Evolutionary conservation across 2,797 vertebrate species (phyloP).

Genomic region (Enteromius unitaeniatus): DNA sequence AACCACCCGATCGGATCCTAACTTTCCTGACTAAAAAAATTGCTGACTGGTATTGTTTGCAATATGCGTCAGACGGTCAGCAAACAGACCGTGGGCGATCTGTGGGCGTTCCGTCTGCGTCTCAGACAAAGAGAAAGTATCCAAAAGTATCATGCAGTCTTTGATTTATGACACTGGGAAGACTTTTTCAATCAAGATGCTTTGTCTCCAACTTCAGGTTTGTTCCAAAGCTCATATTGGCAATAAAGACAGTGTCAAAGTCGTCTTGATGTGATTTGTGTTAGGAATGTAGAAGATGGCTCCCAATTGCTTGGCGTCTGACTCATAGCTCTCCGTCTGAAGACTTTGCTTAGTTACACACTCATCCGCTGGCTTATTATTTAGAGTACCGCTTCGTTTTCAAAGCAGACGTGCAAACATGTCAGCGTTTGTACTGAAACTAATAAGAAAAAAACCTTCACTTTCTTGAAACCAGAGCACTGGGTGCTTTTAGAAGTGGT

Average conservation of each 20-base stretch:
- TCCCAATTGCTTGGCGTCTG: slow-evolving; percentile 11
- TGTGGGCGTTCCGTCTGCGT: neutral
- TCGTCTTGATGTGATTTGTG: slow-evolving; percentile 28
- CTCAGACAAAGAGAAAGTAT: neutral
- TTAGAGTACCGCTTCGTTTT: slow-evolving; percentile 30
- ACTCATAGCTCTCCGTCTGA: slow-evolving; percentile 30
- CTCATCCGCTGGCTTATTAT: slow-evolving; percentile 12
- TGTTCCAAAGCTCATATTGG: slow-evolving; percentile 27
- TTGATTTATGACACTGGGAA: slow-evolving; percentile 13
- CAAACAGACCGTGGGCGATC: slow-evolving; percentile 3
- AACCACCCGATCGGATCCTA: neutral
- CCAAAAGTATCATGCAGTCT: neutral
- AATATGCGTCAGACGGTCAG: neutral
- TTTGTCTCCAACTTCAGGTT: slow-evolving; percentile 21
- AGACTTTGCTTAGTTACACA: neutral
- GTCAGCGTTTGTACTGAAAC: slow-evolving; percentile 10
- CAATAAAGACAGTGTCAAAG: slow-evolving; percentile 21
- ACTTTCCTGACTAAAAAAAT: neutral
- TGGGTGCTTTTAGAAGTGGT: neutral
- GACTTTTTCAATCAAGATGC: slow-evolving; percentile 17
- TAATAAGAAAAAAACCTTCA: slow-evolving; percentile 6
- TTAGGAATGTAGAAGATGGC: neutral
- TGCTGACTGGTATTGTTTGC: neutral
- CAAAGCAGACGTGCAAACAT: slow-evolving; percentile 33
- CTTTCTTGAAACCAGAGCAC: neutral